Evolutionary conservation across 2,797 vertebrate species (phyloP), one percentile per base, ranked within the genome.

Genomic region (Podarcis lilfordi): DNA sequence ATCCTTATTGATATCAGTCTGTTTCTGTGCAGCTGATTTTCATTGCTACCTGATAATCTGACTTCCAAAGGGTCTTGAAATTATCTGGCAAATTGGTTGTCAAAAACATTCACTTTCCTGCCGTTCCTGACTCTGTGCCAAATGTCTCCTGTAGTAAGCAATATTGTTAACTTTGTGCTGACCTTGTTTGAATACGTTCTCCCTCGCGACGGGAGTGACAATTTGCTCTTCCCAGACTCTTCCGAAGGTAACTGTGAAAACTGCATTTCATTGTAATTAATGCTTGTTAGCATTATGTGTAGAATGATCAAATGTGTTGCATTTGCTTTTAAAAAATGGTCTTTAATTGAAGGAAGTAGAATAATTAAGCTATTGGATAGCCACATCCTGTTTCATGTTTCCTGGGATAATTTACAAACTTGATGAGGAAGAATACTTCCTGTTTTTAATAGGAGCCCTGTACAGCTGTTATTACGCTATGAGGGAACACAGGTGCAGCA

Each of bases 41-140:
- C 61, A 88, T 91, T 77, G 86, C 32, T 3, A 7, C 32, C 37
- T 86, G 82, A 71, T 82, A 76, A 90, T 90, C 92, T 92, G 80
- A 15, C 87, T 93, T 91, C 59, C 88, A 37, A 89, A 43, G 23
- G 50, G 69, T 66, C 55, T 66, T 86, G 59, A 90, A 92, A 90
- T 91, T 91, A 45, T 90, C 71, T 87, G 89, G 76, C 10, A 91
- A 86, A 6, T 91, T 89, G 59, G 43, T 66, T 93, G 71, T 83
- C 82, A 92, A 90, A 74, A 89, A 80, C 29, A 68, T 89, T 71
- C 25, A 17, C 27, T 87, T 4, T 80, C 1, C 10, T 89, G 7
- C 83, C n/a, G 78, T 4, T 15, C 8, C 82, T 91, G 72, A 86
- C 35, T 80, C 93, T 29, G 32, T 86, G 75, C 40, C 89, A 79